Conservation (phyloP, 2,113 vertebrate species). For the Phycodurus eques region DNA sequence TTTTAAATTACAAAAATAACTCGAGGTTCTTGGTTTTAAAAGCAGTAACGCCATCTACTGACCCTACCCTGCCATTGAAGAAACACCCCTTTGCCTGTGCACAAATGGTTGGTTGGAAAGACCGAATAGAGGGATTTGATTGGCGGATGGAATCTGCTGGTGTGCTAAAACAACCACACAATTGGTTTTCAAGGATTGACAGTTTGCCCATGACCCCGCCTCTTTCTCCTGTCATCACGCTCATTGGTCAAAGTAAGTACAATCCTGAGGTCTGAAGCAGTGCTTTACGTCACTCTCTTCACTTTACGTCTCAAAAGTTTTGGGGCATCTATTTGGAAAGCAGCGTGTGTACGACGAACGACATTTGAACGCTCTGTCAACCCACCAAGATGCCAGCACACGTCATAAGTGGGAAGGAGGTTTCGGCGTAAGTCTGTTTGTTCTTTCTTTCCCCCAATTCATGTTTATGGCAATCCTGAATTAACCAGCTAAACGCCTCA, state of each 20-base stretch:
- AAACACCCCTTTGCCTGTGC: not conserved
- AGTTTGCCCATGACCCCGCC: not conserved
- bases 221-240: too few species aligned
- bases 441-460: not conserved
- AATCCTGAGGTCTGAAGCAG: constrained; percentile 32
- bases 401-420: constrained; percentile 73
- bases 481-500: not conserved
- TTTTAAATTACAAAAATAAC: too few species aligned
- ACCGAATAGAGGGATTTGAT: constrained; percentile 5
- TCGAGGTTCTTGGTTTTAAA: not conserved
- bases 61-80: not conserved
- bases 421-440: constrained; percentile 72
- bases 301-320: constrained; percentile 13
- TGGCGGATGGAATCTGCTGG: constrained; percentile 2
- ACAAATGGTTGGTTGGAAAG: not conserved
- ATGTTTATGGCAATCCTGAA: not conserved
- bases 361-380: not conserved
- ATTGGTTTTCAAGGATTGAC: constrained; percentile 32
- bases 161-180: fast-evolving
- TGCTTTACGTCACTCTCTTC: not conserved
- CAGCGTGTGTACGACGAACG: not conserved
- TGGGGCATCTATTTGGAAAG: not conserved
- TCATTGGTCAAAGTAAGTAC: not conserved
- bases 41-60: constrained; percentile 45
- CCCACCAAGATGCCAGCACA: constrained; percentile 67